phyloP scores from a whole-genome alignment of 2,797 vertebrate genomes.

The Gymnodraco acuticeps region DNA sequence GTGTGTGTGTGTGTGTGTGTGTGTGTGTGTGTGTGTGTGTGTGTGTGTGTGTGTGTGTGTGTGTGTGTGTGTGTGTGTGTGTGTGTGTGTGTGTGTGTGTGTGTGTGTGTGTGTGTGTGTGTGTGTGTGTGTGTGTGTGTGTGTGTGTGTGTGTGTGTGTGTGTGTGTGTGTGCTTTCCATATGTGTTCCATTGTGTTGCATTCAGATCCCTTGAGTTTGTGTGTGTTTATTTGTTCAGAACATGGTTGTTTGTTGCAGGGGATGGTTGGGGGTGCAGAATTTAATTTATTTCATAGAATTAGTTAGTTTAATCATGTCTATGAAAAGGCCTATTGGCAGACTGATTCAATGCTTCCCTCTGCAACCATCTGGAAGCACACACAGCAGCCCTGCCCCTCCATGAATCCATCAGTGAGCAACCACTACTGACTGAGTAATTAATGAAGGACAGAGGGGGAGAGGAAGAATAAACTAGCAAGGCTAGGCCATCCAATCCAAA shows the following conservation, averaged over 20 bases:
- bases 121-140: no score
- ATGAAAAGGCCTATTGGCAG: conserved; percentile 92
- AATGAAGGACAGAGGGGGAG: conserved; percentile 41
- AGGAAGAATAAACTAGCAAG: conserved; percentile 13
- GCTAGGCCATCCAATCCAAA: conserved; percentile 30
- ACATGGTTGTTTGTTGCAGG: conserved; percentile 71
- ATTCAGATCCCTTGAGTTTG: not conserved
- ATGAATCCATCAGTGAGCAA: conserved; percentile 56
- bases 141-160: conserved; percentile 21
- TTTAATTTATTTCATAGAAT: conserved; percentile 94
- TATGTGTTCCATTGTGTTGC: conserved; percentile 12
- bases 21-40: conserved; percentile 4
- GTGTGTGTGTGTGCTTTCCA: conserved; percentile 1
- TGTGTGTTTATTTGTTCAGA: conserved; percentile 23
- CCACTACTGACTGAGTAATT: conserved; percentile 55
- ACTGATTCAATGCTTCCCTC: conserved; percentile 85
- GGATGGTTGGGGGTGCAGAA: conserved; percentile 86
- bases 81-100: conserved; percentile 3
- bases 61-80: conserved; percentile 20
- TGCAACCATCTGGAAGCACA: conserved; percentile 89
- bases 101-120: no score
- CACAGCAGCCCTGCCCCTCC: conserved; percentile 30
- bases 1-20: conserved; percentile 20
- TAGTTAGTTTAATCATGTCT: conserved; percentile 95
- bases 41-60: no score